phyloP scores from a whole-genome alignment of 1,140 invertebrate species.

The Diabrotica undecimpunctata region DNA sequence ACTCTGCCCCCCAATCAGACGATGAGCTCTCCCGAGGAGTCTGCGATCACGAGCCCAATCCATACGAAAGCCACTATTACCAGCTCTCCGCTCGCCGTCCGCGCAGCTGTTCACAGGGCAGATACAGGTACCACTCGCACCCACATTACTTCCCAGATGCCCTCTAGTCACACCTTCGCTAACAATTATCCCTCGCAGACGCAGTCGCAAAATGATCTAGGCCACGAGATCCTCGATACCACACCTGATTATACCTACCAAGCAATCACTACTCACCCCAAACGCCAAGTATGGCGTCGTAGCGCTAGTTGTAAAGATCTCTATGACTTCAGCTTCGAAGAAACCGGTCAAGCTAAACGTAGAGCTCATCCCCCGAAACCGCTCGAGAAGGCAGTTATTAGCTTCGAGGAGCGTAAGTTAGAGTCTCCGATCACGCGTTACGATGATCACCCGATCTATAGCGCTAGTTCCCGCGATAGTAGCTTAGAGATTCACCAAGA shows the following conservation, averaged over 20 bases:
- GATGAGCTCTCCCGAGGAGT: constrained; percentile 47
- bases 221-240: constrained; percentile 30
- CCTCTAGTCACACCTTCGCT: constrained; percentile 44
- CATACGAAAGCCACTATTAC: constrained; percentile 21
- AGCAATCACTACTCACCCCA: constrained; percentile 42
- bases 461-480: constrained; percentile 53
- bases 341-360: constrained; percentile 59
- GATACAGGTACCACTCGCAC: constrained; percentile 45
- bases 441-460: constrained; percentile 63
- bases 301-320: constrained; percentile 76
- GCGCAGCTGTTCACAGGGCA: constrained; percentile 48
- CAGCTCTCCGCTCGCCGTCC: constrained; percentile 44
- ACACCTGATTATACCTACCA: constrained; percentile 29
- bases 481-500: constrained; percentile 60
- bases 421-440: constrained; percentile 75
- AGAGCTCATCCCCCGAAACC: constrained; percentile 44
- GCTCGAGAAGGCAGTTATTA: constrained; percentile 32
- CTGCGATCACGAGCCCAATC: constrained; percentile 45
- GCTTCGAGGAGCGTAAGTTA: constrained; percentile 51
- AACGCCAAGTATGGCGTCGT: constrained; percentile 63
- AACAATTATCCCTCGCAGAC: constrained; percentile 44
- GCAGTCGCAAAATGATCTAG: constrained; percentile 43
- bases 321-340: constrained; percentile 68
- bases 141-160: constrained; percentile 45
- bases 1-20: constrained; percentile 40